Conservation (phyloP, 2,797 vertebrate genomes). For the Clamator glandarius region DNA sequence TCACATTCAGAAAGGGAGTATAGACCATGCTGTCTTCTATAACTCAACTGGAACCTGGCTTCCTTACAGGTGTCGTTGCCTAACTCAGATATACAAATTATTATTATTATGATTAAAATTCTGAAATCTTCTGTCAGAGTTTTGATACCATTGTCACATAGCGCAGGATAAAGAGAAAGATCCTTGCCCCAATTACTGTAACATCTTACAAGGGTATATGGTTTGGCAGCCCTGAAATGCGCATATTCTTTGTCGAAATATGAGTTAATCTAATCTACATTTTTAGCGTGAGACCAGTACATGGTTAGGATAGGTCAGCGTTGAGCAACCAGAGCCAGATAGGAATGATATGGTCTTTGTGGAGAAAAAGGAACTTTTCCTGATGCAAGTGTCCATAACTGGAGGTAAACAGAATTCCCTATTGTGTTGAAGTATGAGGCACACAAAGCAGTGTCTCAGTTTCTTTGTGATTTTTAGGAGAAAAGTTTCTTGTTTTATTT, state of each 20-base stretch:
- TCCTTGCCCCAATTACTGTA: neutral
- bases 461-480: neutral
- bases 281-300: neutral
- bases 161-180: neutral
- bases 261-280: neutral
- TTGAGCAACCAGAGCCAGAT: neutral
- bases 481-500: neutral
- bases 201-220: neutral
- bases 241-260: neutral
- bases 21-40: neutral
- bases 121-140: neutral
- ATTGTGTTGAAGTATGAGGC: neutral
- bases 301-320: neutral
- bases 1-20: constrained; percentile 27
- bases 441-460: neutral
- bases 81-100: neutral
- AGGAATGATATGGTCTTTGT: neutral
- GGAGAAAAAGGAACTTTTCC: neutral
- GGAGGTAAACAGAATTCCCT: neutral
- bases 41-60: neutral
- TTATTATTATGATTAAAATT: too few species aligned
- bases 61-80: neutral
- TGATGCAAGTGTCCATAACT: neutral
- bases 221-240: neutral
- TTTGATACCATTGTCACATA: neutral